A percentile compares a stretch with the other conserved stretches of the same genome.
Conservation (phyloP, 2,113 vertebrate genomes). For the Barbus barbus region DNA sequence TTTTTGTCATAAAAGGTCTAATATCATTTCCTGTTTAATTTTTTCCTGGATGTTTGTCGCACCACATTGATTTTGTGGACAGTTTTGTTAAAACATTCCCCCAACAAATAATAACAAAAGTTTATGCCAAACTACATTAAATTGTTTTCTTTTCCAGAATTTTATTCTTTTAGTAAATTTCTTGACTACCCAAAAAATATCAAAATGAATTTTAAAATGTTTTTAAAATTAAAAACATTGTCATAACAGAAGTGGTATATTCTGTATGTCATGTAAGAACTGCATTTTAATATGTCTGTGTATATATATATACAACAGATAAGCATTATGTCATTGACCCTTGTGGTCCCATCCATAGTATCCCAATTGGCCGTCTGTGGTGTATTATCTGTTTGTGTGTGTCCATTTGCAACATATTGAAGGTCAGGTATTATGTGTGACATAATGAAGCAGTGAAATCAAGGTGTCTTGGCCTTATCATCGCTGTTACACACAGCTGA, state of each 20-base stretch:
- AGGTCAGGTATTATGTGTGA: constrained; percentile 27
- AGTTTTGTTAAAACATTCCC: too few relatives aligned
- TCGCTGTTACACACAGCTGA: constrained; percentile 33
- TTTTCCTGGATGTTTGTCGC: not conserved
- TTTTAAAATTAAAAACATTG: not conserved
- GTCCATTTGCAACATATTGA: not conserved
- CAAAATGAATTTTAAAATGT: not conserved
- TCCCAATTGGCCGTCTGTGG: constrained; percentile 8
- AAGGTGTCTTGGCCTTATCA: constrained; percentile 45
- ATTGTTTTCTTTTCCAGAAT: not conserved
- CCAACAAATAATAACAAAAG: too few relatives aligned
- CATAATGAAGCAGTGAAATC: constrained; percentile 39
- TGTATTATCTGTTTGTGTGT: not conserved
- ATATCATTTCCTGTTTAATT: not conserved
- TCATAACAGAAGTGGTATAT: not conserved
- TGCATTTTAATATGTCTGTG: not conserved
- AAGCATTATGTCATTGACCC: not conserved
- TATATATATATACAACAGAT: not conserved
- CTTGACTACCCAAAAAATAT: not conserved
- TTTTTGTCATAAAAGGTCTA: not conserved
- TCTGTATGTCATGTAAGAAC: not conserved
- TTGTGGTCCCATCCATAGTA: not conserved
- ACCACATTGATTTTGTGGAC: not conserved
- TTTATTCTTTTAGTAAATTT: not conserved
- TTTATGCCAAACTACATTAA: not conserved